Evolutionary conservation across 2,888 invertebrate genomes (phyloP).

Genomic region (Linnaemya vulpina): DNA sequence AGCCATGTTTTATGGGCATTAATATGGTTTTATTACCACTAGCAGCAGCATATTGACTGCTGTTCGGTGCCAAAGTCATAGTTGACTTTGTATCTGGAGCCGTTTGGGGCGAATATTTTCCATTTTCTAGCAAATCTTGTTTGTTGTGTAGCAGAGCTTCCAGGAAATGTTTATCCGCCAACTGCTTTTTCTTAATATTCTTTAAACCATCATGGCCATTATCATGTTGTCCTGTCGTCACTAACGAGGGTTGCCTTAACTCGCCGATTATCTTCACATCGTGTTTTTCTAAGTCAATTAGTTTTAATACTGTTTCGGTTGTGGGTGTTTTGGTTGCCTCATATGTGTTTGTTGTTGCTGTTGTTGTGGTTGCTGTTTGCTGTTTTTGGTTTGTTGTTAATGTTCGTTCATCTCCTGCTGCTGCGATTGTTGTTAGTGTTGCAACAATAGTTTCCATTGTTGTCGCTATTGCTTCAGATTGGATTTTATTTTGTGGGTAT

Average conservation of each 20-base stretch:
- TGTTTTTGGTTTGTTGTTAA: neutral
- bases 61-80: neutral
- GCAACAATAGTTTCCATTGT: neutral
- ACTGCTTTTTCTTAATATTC: slow-evolving; percentile 81
- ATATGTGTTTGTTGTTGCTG: neutral
- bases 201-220: slow-evolving; percentile 82
- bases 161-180: slow-evolving; percentile 78
- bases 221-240: slow-evolving; percentile 66
- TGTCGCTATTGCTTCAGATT: neutral
- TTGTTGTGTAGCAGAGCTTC: slow-evolving; percentile 60
- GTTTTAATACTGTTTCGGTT: slow-evolving; percentile 73
- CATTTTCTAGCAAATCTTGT: slow-evolving; percentile 2
- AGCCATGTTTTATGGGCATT: slow-evolving; percentile 78
- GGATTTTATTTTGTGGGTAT: neutral
- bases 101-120: slow-evolving; percentile 1
- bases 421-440: slow-evolving; percentile 1
- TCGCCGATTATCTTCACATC: slow-evolving; percentile 69
- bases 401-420: neutral
- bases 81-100: neutral
- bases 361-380: slow-evolving; percentile 26
- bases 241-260: slow-evolving; percentile 30
- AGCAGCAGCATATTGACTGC: neutral
- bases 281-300: slow-evolving; percentile 77
- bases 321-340: slow-evolving; percentile 20
- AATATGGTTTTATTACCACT: slow-evolving; percentile 36